Evolutionary conservation across 2,113 vertebrate genomes (phyloP).

Genomic region (Naja naja): DNA sequence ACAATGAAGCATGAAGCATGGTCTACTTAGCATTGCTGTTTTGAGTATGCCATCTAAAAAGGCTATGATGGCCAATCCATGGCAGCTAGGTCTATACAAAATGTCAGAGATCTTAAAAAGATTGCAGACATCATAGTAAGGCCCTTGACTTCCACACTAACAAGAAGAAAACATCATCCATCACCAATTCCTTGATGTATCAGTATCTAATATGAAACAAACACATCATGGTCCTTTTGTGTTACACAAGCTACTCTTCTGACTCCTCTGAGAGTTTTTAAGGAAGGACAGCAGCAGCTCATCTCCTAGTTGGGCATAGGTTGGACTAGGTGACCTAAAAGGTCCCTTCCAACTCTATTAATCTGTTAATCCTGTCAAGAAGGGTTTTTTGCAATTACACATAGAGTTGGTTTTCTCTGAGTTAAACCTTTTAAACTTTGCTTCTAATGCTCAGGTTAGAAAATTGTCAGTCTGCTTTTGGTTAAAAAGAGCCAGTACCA

Average conservation of each 20-base stretch:
- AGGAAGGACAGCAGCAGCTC: constrained; percentile 21
- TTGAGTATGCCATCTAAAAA: not conserved
- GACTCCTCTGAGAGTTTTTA: constrained; percentile 47
- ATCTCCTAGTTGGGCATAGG: not conserved
- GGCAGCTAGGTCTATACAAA: not conserved
- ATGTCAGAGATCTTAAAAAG: not conserved
- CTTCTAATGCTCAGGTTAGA: constrained; percentile 53
- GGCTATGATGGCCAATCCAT: not conserved
- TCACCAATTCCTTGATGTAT: not conserved
- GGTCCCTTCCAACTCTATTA: too few species aligned
- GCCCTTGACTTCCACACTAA: not conserved
- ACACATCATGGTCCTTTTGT: not conserved
- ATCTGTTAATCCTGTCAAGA: constrained; percentile 22
- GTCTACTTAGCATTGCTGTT: not conserved
- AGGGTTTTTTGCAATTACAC: constrained; percentile 51
- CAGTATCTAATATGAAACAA: not conserved
- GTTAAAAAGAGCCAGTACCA: constrained; percentile 33
- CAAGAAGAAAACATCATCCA: not conserved
- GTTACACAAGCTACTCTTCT: not conserved
- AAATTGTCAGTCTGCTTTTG: constrained; percentile 32
- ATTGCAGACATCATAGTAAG: not conserved
- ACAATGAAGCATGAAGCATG: not conserved
- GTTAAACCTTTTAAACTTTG: constrained; percentile 50
- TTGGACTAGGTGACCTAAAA: too few species aligned
- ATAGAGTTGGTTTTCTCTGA: constrained; percentile 52